Percentiles rank a stretch among this genome's conserved stretches.
These are phyloP conservation scores for Rhombomys opimus DNA, from an alignment of 2,113 vertebrate species.

Conservation along the genomic window DNA sequence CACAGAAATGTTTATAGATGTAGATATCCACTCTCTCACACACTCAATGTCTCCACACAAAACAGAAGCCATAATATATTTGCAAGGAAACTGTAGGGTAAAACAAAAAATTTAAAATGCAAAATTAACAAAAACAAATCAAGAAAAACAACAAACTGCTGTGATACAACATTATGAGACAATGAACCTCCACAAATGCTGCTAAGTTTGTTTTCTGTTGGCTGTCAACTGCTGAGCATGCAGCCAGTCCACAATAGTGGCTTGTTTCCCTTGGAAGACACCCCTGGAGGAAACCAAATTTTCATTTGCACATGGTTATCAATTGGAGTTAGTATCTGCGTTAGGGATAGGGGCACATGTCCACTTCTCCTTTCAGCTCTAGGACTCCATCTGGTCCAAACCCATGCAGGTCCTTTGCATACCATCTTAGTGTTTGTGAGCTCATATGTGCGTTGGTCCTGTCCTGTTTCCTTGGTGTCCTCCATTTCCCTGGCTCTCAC, in stretches of 20 bases:
- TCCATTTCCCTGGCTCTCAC: not conserved
- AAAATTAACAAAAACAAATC: not conserved
- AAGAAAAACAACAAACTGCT: not conserved
- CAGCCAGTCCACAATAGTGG: not conserved
- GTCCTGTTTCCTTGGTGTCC: not conserved
- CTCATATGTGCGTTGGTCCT: not conserved
- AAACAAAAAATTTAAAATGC: not conserved
- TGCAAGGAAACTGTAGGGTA: not conserved
- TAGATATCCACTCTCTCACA: not conserved
- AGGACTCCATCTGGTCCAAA: not conserved
- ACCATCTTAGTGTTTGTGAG: not conserved
- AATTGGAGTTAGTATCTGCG: not conserved
- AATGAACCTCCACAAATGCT: not conserved
- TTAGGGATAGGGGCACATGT: not conserved
- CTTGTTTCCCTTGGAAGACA: not conserved
- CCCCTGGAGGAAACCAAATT: not conserved
- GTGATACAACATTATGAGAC: not conserved
- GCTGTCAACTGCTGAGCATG: no score
- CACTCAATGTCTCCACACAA: not conserved
- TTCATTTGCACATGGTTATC: not conserved
- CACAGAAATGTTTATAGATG: not conserved
- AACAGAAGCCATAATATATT: not conserved
- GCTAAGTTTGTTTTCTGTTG: not conserved
- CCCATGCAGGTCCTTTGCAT: not conserved
- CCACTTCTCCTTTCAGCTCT: not conserved